Conservation (phyloP, 2,888 invertebrate species). For the Clunio marinus region DNA sequence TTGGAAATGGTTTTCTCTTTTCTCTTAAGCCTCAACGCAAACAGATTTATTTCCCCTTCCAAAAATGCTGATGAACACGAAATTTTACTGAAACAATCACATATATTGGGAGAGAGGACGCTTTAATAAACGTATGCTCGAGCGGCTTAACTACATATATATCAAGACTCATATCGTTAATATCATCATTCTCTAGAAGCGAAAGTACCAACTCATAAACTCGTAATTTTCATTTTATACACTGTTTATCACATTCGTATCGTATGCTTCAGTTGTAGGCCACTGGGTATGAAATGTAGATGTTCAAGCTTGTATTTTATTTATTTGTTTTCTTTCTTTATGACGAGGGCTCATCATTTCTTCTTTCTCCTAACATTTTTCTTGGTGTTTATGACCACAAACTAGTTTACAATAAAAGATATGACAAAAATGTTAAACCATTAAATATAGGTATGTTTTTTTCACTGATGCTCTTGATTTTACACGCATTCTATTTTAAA, state of each 20-base stretch:
- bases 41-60: slow-evolving; percentile 31
- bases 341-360: not conserved
- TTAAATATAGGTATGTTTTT: too few relatives aligned
- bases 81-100: not conserved
- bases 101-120: too few relatives aligned
- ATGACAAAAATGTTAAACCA: too few relatives aligned
- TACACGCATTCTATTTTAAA: slow-evolving; percentile 26
- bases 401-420: too few relatives aligned
- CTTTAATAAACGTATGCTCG: too few relatives aligned
- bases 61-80: slow-evolving; percentile 16
- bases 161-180: not conserved
- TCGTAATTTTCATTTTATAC: too few relatives aligned
- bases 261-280: too few relatives aligned
- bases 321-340: not conserved
- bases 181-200: not conserved
- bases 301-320: not conserved
- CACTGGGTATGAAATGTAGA: too few relatives aligned
- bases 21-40: not conserved
- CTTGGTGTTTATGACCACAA: too few relatives aligned
- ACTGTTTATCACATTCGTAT: not conserved
- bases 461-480: slow-evolving; percentile 35
- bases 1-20: slow-evolving; percentile 38
- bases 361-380: slow-evolving; percentile 9
- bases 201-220: slow-evolving; percentile 11
- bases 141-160: too few relatives aligned